A percentile compares a stretch with the other conserved stretches of the same genome.
Evolutionary conservation across 2,888 invertebrate species (phyloP).

Genomic region (Macrophya annulata): DNA sequence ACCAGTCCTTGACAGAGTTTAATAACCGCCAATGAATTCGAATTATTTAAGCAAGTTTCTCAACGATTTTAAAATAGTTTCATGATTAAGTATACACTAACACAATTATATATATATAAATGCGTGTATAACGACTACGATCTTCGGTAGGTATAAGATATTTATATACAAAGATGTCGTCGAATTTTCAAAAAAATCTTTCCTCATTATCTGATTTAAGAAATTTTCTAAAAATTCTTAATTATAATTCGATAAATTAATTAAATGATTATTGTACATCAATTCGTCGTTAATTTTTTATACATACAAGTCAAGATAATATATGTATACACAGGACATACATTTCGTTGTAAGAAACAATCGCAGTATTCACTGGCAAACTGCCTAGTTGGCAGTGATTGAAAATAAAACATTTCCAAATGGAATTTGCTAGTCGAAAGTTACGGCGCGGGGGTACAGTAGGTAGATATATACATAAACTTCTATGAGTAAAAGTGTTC

Average conservation of each 20-base stretch:
- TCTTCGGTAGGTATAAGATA: not conserved
- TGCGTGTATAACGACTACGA: not conserved
- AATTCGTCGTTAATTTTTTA: not conserved
- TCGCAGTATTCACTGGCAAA: conserved; percentile 53
- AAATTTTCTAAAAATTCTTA: not conserved
- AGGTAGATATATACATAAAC: not conserved
- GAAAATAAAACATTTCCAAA: conserved; percentile 50
- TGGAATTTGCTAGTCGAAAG: conserved; percentile 44
- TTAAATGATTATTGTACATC: not conserved
- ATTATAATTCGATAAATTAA: not conserved
- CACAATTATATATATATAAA: not conserved
- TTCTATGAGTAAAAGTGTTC: not conserved
- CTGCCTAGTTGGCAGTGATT: conserved; percentile 54
- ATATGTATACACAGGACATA: not conserved
- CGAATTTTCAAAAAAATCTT: not conserved
- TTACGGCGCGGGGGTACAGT: not conserved
- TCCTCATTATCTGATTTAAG: not conserved
- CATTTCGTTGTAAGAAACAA: conserved; percentile 30
- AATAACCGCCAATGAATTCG: conserved; percentile 50
- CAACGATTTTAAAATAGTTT: conserved; percentile 23
- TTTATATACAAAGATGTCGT: not conserved
- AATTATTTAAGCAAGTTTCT: not conserved
- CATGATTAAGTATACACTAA: not conserved
- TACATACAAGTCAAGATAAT: not conserved
- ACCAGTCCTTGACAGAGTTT: conserved; percentile 44